Base-by-base conservation (phyloP, 2,888 invertebrate species). In the Tetragonula carbonaria region DNA sequence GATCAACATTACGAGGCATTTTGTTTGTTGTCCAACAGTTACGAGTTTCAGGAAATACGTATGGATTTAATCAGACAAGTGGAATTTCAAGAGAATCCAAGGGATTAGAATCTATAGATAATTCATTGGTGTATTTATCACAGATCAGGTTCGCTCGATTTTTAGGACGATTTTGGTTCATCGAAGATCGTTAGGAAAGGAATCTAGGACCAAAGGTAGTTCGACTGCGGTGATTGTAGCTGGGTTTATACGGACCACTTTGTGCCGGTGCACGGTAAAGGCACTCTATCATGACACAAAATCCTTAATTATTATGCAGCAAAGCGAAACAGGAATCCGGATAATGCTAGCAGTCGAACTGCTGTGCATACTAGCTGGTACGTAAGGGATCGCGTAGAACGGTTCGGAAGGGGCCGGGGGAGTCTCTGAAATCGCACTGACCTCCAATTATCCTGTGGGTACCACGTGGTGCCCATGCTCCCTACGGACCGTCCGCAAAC, bases 371-470 rank as follows among this genome's bases (percentile, higher is more conserved):
- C 80, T 87, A 80, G 86, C 74, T 82, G 8, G 87, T 87, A 90
- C 85, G 90, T 89, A 85, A 85, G 77, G 86, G 85, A 87, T 78
- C 76, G 80, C 82, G 82, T 76, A 77, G 86, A 86, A 88, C 84
- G 78, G 84, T 90, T 82, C 75, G 84, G 79, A 88, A 84, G 86
- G 88, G 81, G 77, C 74, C 83, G 70, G 78, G 88, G 91, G 87
- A 89, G 86, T 85, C 86, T 82, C 86, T 90, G 84, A 86, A 91
- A 91, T 92, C 90, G 84, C 93, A 92, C 88, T 90, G 91, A 92
- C 90, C 92, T 92, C 92, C 93, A 93, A 93, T 93, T 94, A 93
- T 92, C 92, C 90, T 91, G 90, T 80, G 92, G 91, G 87, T 91
- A 92, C 91, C 92, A 89, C 90, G 90, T 83, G 85, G 85, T 86